Evolutionary conservation across 2,888 invertebrate species (phyloP), one percentile per base, ranked within the genome.

Genomic region (Zygogramma bicolorata): DNA sequence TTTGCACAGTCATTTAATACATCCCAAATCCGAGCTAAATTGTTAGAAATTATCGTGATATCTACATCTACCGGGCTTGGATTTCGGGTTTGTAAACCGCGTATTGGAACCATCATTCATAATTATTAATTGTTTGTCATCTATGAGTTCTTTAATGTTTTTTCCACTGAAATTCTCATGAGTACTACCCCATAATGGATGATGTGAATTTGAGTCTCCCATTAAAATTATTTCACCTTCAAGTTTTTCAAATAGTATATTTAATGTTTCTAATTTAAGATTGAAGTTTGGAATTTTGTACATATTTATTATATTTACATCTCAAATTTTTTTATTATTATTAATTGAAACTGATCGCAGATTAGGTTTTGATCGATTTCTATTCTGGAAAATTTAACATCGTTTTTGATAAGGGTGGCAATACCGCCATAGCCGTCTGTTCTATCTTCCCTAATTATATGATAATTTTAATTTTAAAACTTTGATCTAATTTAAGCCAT

Each of bases 71-170:
- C 3, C 18, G 38, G 15, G 0, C 67, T 22, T 20, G 34, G 38
- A 4, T 67, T 57, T 34, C 2, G 67, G 59, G 3, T 22, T 38
- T 15, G 4, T 34, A 3, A 40, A 20, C 7, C 67, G 15, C 18
- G 67, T 67, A n/a, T 46, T 18, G 2, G 31, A 13, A 20, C 66
- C 66, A 31, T 66, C 66, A 57, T 66, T 66, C 13, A 66, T 2
- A 7, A 53, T 18, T 20, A 27, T 3, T 8, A 40, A 1, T 2
- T 65, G 4, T 18, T 67, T 67, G 8, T 13, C 7, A 15, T 34
- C 38, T 22, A 27, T 0, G 8, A 59, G 13, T 8, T 38, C n/a
- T 27, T 40, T 27, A 4, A 62, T 7, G 10, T 6, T 62, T 62
- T 22, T 22, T 0, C 38, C 57, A 31, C 49, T 53, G 13, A 6